Evolutionary conservation across 1,140 invertebrate genomes (phyloP).

Genomic region (Rhizoglyphus robini): DNA sequence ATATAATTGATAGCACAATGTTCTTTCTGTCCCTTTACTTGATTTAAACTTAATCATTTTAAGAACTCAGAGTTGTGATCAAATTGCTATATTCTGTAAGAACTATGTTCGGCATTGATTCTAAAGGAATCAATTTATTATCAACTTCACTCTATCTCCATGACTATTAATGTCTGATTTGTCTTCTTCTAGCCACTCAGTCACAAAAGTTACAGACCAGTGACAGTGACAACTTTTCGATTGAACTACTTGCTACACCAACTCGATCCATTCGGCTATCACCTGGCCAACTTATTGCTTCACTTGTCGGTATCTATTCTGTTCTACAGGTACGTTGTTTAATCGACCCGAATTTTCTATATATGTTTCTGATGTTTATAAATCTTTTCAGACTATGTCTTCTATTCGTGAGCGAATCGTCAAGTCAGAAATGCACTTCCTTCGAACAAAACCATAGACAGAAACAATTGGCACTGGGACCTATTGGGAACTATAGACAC

Average conservation of each 20-base stretch:
- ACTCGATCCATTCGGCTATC: conserved; percentile 75
- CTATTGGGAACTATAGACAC: not conserved
- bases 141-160: too few species aligned
- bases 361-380: not conserved
- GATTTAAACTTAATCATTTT: too few species aligned
- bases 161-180: not conserved
- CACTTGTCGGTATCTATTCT: conserved; percentile 27
- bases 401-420: not conserved
- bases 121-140: too few species aligned
- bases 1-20: too few species aligned
- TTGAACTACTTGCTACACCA: conserved; percentile 76
- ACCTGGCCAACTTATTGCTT: conserved; percentile 72
- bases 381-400: not conserved
- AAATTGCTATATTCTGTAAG: too few species aligned
- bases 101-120: too few species aligned
- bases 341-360: too few species aligned
- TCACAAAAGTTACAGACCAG: conserved; percentile 81
- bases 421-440: not conserved
- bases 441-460: not conserved
- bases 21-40: too few species aligned
- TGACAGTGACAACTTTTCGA: conserved; percentile 81
- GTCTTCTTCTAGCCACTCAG: conserved; percentile 34
- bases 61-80: too few species aligned
- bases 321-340: conserved; percentile 18
- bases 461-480: not conserved